Evolutionary conservation across 2,888 invertebrate genomes (phyloP).

Genomic region (Drosophila rellima): DNA sequence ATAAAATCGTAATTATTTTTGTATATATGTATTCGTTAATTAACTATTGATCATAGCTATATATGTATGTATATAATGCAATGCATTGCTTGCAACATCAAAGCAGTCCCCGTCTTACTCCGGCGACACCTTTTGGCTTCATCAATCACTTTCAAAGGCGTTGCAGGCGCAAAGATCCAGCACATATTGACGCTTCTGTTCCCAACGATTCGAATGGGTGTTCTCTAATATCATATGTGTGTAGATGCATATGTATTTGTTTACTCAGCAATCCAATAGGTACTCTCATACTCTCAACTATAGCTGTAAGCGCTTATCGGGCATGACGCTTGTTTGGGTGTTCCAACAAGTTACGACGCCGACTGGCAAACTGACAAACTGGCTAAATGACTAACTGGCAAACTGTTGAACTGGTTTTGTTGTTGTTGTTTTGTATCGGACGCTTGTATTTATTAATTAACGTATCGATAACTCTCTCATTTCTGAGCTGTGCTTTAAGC

Average conservation of each 20-base stretch:
- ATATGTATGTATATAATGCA: neutral
- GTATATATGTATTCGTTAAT: neutral
- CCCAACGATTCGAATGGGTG: conserved; percentile 18
- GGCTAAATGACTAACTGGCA: conserved; percentile 16
- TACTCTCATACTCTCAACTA: conserved; percentile 9
- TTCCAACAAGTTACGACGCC: conserved; percentile 59
- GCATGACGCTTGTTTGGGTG: conserved; percentile 69
- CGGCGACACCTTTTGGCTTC: conserved; percentile 66
- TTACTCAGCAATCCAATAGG: conserved; percentile 12
- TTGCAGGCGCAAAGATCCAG: conserved; percentile 33
- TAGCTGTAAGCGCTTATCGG: conserved; percentile 70
- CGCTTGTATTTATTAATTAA: conserved; percentile 75
- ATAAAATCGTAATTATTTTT: conserved; percentile 6
- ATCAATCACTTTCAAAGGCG: conserved; percentile 62
- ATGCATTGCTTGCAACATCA: conserved; percentile 36
- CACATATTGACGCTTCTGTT: conserved; percentile 47
- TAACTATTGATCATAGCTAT: conserved; percentile 5
- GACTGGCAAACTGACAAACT: conserved; percentile 16
- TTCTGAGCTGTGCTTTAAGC: conserved; percentile 45
- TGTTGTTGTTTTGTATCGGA: conserved; percentile 27
- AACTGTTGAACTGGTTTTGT: conserved; percentile 64
- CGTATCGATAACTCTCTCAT: conserved; percentile 72
- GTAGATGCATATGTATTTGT: conserved; percentile 9
- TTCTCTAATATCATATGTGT: conserved; percentile 5
- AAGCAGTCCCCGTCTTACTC: conserved; percentile 16